Evolutionary conservation across 2,888 invertebrate genomes (phyloP).

Genomic region (Auanema freiburgensis): DNA sequence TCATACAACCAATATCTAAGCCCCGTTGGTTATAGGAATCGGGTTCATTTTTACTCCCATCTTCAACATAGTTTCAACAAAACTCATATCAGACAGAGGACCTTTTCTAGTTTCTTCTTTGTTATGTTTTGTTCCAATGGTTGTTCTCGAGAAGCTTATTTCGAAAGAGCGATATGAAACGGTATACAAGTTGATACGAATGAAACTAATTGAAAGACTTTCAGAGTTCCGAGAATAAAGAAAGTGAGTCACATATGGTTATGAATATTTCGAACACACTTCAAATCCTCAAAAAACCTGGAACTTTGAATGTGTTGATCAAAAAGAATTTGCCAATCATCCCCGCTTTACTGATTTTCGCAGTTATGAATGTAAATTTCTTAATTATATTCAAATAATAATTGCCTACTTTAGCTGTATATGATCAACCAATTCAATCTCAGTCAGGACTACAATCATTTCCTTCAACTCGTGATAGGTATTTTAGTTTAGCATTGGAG

Average conservation of each 20-base stretch:
- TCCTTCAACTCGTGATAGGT: constrained; percentile 48
- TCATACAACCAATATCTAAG: no score
- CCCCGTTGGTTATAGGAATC: constrained; percentile 29
- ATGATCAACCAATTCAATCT: constrained; percentile 50
- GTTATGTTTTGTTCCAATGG: constrained; percentile 28
- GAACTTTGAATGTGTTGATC: constrained; percentile 38
- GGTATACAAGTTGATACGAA: neutral
- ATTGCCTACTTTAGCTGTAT: constrained; percentile 37
- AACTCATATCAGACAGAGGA: constrained; percentile 19
- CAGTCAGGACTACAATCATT: constrained; percentile 35
- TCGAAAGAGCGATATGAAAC: constrained; percentile 28
- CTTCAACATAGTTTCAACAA: constrained; percentile 22
- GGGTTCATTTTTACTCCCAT: constrained; percentile 41
- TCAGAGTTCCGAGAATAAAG: neutral
- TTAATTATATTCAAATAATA: neutral
- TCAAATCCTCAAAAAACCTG: constrained; percentile 35
- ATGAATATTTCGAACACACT: constrained; percentile 29
- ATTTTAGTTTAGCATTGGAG: neutral
- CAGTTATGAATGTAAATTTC: constrained; percentile 44
- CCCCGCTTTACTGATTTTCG: constrained; percentile 41
- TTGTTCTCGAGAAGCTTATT: constrained; percentile 36
- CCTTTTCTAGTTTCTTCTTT: constrained; percentile 28
- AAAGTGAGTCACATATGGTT: constrained; percentile 10
- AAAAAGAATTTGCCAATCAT: constrained; percentile 47
- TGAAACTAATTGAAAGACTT: neutral